Conservation (phyloP, 2,888 invertebrate species). For the Nomada goodeniana region DNA sequence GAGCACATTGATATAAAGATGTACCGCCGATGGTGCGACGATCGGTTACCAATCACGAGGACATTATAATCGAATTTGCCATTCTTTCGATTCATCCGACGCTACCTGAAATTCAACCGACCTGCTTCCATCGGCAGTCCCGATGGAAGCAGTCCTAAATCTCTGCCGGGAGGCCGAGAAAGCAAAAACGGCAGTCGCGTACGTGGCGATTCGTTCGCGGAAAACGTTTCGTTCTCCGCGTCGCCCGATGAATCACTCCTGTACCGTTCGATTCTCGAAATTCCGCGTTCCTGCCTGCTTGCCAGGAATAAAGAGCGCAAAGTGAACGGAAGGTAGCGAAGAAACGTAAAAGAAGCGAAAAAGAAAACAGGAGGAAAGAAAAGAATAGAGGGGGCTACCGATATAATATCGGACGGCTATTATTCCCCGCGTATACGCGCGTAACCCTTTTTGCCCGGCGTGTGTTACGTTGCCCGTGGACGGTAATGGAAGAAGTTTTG, state of each 20-base stretch:
- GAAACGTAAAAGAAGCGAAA: neutral
- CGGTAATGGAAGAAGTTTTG: conserved; percentile 82
- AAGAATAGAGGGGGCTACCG: conserved; percentile 9
- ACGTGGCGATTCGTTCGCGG: conserved; percentile 20
- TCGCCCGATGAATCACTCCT: conserved; percentile 55
- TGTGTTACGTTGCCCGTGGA: conserved; percentile 74
- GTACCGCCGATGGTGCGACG: conserved; percentile 33
- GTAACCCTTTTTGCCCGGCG: conserved; percentile 60
- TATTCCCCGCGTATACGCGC: conserved; percentile 59
- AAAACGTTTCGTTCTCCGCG: conserved; percentile 28
- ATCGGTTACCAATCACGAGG: conserved; percentile 29
- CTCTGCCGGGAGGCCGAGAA: neutral
- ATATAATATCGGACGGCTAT: conserved; percentile 53
- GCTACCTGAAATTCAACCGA: neutral
- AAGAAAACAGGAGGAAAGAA: neutral
- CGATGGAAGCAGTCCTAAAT: neutral
- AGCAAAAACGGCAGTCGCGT: neutral
- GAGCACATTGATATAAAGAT: neutral
- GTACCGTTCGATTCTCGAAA: conserved; percentile 66
- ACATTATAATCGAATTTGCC: conserved; percentile 14
- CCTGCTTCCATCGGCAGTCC: neutral
- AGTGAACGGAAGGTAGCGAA: conserved; percentile 14
- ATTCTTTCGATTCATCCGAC: neutral
- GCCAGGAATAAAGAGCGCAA: conserved; percentile 19
- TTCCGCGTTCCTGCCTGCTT: conserved; percentile 46